phyloP scores from a whole-genome alignment of 1,140 invertebrate genomes.

The Ceratina australensis region DNA sequence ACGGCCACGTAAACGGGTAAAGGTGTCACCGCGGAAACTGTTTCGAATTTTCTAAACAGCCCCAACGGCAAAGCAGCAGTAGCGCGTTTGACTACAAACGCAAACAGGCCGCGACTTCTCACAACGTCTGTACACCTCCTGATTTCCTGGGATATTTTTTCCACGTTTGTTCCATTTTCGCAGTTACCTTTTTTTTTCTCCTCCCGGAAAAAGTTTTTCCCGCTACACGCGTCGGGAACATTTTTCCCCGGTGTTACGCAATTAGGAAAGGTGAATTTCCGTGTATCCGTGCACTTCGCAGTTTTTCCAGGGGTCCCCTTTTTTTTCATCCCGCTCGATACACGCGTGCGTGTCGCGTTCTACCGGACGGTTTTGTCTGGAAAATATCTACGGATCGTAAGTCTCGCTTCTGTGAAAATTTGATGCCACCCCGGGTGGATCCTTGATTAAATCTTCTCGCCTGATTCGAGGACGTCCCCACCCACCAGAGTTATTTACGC shows the following conservation, averaged over 20 bases:
- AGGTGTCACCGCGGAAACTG: too few relatives aligned
- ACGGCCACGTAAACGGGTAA: too few relatives aligned
- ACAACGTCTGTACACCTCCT: too few relatives aligned
- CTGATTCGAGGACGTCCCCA: neutral
- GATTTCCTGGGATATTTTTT: neutral
- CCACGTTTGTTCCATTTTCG: neutral
- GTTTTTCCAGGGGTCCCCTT: neutral
- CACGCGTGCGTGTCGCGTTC: conserved; percentile 6
- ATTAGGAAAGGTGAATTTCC: conserved; percentile 35
- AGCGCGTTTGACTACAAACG: too few relatives aligned
- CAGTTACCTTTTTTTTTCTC: neutral
- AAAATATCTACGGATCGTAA: conserved; percentile 1
- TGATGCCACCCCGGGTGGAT: neutral
- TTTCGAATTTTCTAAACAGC: too few relatives aligned
- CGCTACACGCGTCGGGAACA: neutral
- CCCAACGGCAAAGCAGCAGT: too few relatives aligned
- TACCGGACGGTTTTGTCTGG: neutral
- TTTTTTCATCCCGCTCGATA: neutral
- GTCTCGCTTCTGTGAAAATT: neutral
- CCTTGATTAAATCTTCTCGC: conserved; percentile 30
- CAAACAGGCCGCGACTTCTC: too few relatives aligned
- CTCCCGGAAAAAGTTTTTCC: neutral
- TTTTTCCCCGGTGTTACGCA: conserved; percentile 25
- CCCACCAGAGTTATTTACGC: neutral
- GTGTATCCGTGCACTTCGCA: neutral